These are phyloP conservation scores for Pilophorus perplexus DNA, from an alignment of 2,888 invertebrate species.

Conservation along the genomic window DNA sequence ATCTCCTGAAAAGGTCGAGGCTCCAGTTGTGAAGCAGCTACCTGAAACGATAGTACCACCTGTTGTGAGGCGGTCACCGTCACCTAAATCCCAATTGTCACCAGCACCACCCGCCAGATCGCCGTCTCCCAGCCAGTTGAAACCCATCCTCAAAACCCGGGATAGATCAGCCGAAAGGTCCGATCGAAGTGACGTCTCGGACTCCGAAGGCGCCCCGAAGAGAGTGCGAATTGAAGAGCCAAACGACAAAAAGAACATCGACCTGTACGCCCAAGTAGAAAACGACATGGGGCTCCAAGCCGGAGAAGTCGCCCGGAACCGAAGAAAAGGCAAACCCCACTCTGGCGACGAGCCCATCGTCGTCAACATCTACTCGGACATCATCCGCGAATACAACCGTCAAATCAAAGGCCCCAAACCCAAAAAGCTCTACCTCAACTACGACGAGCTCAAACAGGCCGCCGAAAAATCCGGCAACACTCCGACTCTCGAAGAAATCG, in stretches of 20 bases:
- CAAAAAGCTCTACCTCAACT: constrained; percentile 60
- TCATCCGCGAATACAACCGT: constrained; percentile 71
- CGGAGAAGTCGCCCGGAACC: constrained; percentile 53
- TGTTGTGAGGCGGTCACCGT: constrained; percentile 19
- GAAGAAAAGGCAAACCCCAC: constrained; percentile 49
- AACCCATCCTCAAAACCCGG: constrained; percentile 70
- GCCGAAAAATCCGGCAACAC: constrained; percentile 54
- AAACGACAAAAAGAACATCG: constrained; percentile 39
- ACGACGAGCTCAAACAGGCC: constrained; percentile 62
- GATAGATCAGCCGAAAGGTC: constrained; percentile 43
- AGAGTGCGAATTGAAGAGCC: constrained; percentile 49
- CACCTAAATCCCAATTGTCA: not conserved
- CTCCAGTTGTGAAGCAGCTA: not conserved
- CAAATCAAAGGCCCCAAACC: constrained; percentile 56
- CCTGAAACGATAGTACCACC: not conserved
- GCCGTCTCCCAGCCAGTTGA: constrained; percentile 53
- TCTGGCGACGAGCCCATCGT: constrained; percentile 64
- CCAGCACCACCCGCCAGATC: not conserved
- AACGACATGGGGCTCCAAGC: constrained; percentile 53
- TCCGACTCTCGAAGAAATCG: constrained; percentile 6
- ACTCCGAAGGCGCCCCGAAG: constrained; percentile 46
- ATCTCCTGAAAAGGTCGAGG: constrained; percentile 23
- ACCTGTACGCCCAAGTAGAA: constrained; percentile 50
- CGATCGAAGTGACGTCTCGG: constrained; percentile 40
- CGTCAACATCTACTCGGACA: constrained; percentile 76